These are phyloP conservation scores for Polia nebulosa DNA, from an alignment of 2,888 invertebrate species.

Conservation along the genomic window DNA sequence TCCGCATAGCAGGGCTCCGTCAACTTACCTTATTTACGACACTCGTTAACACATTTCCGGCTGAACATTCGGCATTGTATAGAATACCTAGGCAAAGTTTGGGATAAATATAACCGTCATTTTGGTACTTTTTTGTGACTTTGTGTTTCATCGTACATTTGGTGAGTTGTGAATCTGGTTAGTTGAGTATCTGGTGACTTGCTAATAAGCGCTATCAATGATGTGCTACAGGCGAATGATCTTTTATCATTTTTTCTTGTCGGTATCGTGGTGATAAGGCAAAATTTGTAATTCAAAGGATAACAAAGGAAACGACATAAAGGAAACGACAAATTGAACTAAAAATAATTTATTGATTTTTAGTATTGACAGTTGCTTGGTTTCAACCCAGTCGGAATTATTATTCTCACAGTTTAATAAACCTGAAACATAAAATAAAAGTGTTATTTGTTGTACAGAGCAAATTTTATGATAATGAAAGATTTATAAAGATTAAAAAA, in stretches of 20 bases:
- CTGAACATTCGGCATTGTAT: too few species aligned
- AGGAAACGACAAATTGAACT: conserved; percentile 19
- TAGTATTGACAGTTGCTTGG: conserved; percentile 39
- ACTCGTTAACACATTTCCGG: too few species aligned
- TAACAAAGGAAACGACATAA: conserved; percentile 16
- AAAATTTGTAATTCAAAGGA: not conserved
- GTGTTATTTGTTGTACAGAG: conserved; percentile 18
- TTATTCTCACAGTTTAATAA: conserved; percentile 30
- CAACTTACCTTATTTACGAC: too few species aligned
- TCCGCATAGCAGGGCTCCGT: too few species aligned
- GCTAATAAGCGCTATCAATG: too few species aligned
- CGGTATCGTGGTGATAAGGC: not conserved
- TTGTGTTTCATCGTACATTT: too few species aligned
- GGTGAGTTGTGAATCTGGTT: too few species aligned
- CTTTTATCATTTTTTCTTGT: not conserved
- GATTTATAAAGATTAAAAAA: not conserved
- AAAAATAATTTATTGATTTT: conserved; percentile 54
- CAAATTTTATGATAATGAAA: not conserved
- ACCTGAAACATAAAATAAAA: conserved; percentile 56
- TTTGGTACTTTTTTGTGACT: too few species aligned
- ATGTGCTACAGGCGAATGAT: not conserved
- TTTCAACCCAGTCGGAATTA: conserved; percentile 33
- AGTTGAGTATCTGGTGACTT: too few species aligned
- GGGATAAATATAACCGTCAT: too few species aligned
- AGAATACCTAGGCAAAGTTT: too few species aligned